Evolutionary conservation across 2,888 invertebrate species (phyloP), one percentile per base, ranked within the genome.

Genomic region (Morpho deidamia): DNA sequence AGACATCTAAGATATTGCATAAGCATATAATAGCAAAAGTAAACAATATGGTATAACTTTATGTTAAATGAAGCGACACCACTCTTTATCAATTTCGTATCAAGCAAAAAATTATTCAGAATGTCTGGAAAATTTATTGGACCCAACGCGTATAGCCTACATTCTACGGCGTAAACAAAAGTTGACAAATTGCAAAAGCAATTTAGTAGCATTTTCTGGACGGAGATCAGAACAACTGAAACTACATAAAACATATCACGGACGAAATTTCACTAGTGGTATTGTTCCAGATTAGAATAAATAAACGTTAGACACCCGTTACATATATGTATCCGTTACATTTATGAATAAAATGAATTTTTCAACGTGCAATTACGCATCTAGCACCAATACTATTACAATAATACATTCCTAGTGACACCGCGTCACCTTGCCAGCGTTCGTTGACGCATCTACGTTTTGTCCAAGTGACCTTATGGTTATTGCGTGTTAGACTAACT

Each of bases 391-490:
- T 56, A 61, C 53, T 78, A 81, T 75, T 78, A 81, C 74, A 80
- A 78, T 85, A 82, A 84, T 81, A 85, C 78, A 86, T 86, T 84
- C 85, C 80, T 83, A 82, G 76, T 70, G 76, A 81, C 85, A 85
- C 82, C 74, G 76, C 78, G 75, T 88, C 80, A 85, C 88, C 88
- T 89, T 88, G 88, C 81, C 69, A 76, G 86, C 84, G 88, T 85
- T 79, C 87, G 82, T 89, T 89, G 88, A 88, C 88, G 87, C 81
- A 79, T 82, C 79, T 81, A 79, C 79, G 86, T 84, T 87, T 86
- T 85, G 86, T 85, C 80, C 79, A 76, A 80, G 74, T 76, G 88
- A 87, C 88, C 88, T 88, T 82, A 87, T 66, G 71, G 73, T 72
- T 72, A 74, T 73, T 76, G 77, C 80, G 81, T 74, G 81, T 80